A percentile compares a stretch with the other conserved stretches of the same genome.
Evolutionary conservation across 2,113 vertebrate species (phyloP).

Genomic region (Peromyscus maniculatus): DNA sequence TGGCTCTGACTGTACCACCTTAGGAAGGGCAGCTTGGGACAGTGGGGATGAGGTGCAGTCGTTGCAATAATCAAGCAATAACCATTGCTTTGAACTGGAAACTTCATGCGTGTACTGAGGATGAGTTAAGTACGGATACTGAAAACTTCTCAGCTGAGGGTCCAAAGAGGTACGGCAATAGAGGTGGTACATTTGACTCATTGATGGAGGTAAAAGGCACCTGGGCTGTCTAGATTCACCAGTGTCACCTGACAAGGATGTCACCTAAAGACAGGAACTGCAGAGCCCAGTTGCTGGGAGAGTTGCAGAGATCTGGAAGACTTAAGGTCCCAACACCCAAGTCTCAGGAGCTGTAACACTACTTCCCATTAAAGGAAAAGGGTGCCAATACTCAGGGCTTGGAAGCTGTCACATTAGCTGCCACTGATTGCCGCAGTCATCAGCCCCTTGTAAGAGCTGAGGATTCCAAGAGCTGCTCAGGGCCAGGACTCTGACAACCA

Average conservation of each 20-base stretch:
- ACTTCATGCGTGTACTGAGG: neutral
- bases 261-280: neutral
- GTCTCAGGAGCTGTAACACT: no score
- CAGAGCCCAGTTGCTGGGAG: neutral
- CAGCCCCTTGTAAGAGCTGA: neutral
- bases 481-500: neutral
- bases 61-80: neutral
- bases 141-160: neutral
- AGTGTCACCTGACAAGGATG: neutral
- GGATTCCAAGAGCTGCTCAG: neutral
- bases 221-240: neutral
- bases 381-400: neutral
- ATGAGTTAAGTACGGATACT: neutral
- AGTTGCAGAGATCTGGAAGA: neutral
- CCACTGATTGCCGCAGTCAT: neutral
- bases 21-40: neutral
- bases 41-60: no score
- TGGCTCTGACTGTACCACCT: neutral
- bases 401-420: neutral
- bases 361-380: no score
- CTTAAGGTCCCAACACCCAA: neutral
- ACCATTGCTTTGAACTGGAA: neutral
- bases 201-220: neutral
- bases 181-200: neutral
- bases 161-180: neutral